A percentile compares a stretch with the other conserved stretches of the same genome.
Conservation (phyloP, 30 jellyfish, hydroid and myxozoan species). For the Cassiopea andromeda region DNA sequence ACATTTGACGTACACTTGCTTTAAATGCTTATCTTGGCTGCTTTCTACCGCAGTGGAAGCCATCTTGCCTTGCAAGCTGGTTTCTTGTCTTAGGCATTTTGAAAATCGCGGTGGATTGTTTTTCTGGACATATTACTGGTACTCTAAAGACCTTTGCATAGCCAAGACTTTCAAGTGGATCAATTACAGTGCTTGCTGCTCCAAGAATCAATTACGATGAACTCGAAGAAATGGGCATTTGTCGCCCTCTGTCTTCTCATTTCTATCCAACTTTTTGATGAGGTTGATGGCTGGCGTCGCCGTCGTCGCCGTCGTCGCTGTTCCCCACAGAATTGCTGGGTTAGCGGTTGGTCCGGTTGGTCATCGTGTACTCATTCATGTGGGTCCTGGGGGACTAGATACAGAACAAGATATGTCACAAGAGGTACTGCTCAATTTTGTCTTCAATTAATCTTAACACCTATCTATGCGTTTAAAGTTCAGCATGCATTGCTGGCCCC, state of each 20-base stretch:
- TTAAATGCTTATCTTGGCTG: no score
- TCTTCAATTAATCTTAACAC: neutral
- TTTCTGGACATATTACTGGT: no score
- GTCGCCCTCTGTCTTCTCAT: neutral
- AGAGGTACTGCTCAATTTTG: conserved; percentile 20
- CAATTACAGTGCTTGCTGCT: neutral
- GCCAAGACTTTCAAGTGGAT: neutral
- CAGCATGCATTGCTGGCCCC: no score
- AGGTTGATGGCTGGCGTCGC: conserved; percentile 48
- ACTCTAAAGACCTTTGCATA: no score
- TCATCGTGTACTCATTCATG: conserved; percentile 53
- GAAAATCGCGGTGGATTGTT: no score
- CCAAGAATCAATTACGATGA: neutral
- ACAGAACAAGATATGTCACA: conserved; percentile 51
- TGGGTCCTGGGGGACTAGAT: conserved; percentile 48
- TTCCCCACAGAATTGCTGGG: conserved; percentile 46
- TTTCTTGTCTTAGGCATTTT: no score
- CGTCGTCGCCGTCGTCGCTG: conserved; percentile 69
- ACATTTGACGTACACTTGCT: no score
- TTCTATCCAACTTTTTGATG: neutral
- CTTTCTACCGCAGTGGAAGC: no score
- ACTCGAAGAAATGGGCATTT: neutral
- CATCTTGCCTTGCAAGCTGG: no score
- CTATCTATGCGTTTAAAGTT: no score
- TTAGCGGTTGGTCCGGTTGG: conserved; percentile 63